Percentiles rank a stretch among this genome's conserved stretches.
Evolutionary conservation across 2,113 vertebrate genomes (phyloP).

Genomic region (Calidris pugnax): DNA sequence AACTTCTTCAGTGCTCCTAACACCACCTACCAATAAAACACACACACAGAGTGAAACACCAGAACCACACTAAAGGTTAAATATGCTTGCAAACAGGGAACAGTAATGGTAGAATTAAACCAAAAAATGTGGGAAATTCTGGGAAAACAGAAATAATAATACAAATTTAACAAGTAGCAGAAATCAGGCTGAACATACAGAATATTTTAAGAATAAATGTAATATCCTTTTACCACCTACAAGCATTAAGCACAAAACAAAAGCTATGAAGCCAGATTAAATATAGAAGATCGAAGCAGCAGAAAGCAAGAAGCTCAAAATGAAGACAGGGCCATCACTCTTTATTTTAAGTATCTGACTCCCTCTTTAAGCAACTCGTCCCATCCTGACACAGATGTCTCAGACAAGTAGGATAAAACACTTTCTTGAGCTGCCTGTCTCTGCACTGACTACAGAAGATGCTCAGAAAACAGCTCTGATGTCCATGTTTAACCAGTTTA

Average conservation of each 20-base stretch:
- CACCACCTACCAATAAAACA: not conserved
- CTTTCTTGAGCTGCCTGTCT: not conserved
- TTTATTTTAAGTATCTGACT: not conserved
- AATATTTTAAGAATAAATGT: not conserved
- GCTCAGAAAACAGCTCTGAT: not conserved
- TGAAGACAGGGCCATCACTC: not conserved
- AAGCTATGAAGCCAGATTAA: not conserved
- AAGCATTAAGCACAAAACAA: not conserved
- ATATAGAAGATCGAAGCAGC: not conserved
- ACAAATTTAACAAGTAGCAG: not conserved
- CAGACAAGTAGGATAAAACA: not conserved
- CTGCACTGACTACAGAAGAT: not conserved
- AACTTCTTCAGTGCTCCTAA: not conserved
- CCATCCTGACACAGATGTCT: not conserved
- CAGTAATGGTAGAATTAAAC: not conserved
- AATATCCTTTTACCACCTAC: not conserved
- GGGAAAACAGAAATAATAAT: not conserved
- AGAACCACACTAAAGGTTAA: not conserved
- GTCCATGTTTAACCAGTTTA: not conserved
- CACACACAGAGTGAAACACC: not conserved
- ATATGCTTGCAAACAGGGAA: not conserved
- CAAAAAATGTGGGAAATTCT: not conserved
- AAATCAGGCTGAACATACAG: not conserved
- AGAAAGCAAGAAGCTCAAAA: not conserved
- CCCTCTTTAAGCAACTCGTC: not conserved